Percentiles rank a stretch among this genome's conserved stretches.
These are phyloP conservation scores for Haliclona indistincta DNA, from an alignment of 37 sponge, comb jelly and placozoan species.

Conservation along the genomic window DNA sequence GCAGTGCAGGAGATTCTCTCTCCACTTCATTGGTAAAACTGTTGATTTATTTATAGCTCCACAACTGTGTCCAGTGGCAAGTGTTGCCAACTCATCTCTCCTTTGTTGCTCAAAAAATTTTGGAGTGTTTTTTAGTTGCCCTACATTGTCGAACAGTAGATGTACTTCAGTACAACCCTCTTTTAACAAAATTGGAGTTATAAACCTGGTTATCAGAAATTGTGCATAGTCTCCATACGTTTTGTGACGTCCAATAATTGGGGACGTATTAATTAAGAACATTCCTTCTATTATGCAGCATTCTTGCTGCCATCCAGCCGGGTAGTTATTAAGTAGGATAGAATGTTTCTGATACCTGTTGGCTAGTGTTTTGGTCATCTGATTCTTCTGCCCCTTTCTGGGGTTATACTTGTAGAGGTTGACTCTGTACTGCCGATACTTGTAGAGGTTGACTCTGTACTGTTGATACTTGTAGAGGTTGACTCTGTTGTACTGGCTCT, in stretches of 20 bases:
- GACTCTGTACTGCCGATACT: too few relatives aligned
- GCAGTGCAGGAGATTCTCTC: too few relatives aligned
- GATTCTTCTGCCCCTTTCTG: neutral
- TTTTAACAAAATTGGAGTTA: neutral
- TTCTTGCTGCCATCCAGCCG: slow-evolving; percentile 14
- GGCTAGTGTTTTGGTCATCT: neutral
- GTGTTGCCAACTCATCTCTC: neutral
- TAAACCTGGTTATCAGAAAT: slow-evolving; percentile 8
- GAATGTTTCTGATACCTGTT: too few relatives aligned
- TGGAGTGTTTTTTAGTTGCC: slow-evolving; percentile 4
- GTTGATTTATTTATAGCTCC: neutral
- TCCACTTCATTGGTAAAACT: too few relatives aligned
- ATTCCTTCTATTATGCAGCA: slow-evolving; percentile 26
- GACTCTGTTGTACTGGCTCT: too few relatives aligned
- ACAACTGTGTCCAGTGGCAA: neutral
- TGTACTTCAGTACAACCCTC: slow-evolving; percentile 23
- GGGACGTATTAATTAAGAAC: slow-evolving; percentile 47
- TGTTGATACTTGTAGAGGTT: too few relatives aligned
- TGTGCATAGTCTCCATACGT: slow-evolving; percentile 18
- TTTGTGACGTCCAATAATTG: slow-evolving; percentile 1
- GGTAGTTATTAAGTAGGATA: neutral
- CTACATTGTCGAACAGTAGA: slow-evolving; percentile 41
- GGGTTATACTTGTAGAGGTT: too few relatives aligned
- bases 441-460: too few relatives aligned
- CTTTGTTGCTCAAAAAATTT: slow-evolving; percentile 28